A percentile compares a stretch with the other conserved stretches of the same genome.
Evolutionary conservation across 2,888 invertebrate genomes (phyloP).

Genomic region (Dolichopus griseipennis): DNA sequence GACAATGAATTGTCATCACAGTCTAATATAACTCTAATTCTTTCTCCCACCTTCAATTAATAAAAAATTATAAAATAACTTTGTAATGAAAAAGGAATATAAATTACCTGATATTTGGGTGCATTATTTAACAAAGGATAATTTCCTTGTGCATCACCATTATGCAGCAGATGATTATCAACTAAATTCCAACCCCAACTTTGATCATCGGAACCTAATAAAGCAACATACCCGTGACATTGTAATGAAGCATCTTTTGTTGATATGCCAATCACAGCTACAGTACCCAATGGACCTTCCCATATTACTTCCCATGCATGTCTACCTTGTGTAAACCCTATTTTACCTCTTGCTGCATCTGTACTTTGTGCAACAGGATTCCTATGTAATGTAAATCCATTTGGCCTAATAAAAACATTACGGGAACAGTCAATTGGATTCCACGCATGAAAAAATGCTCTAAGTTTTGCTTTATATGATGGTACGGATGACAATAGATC

Average conservation of each 20-base stretch:
- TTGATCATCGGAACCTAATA: conserved; percentile 91
- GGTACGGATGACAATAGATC: conserved; percentile 81
- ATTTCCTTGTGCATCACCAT: conserved; percentile 89
- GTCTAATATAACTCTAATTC: conserved; percentile 93
- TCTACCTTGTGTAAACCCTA: conserved; percentile 82
- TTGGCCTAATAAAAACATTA: conserved; percentile 92
- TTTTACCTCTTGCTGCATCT: conserved; percentile 84
- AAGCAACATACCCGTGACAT: conserved; percentile 89
- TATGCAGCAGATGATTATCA: conserved; percentile 92
- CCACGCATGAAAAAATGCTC: conserved; percentile 93
- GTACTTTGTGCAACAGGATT: conserved; percentile 98
- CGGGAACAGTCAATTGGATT: conserved; percentile 94
- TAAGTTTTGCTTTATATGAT: conserved; percentile 86
- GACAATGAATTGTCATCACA: conserved; percentile 95
- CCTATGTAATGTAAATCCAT: conserved; percentile 94
- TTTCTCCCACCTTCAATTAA: conserved; percentile 77
- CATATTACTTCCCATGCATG: conserved; percentile 98
- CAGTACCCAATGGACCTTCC: conserved; percentile 97
- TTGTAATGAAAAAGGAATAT: background rate
- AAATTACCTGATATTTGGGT: conserved; percentile 85
- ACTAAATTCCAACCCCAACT: conserved; percentile 99
- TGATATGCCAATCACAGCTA: conserved; percentile 92
- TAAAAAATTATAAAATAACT: background rate
- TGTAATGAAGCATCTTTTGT: conserved; percentile 90
- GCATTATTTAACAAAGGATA: conserved; percentile 92